These are phyloP conservation scores for Equus przewalskii DNA, from an alignment of 2,113 vertebrate genomes.

Conservation along the genomic window DNA sequence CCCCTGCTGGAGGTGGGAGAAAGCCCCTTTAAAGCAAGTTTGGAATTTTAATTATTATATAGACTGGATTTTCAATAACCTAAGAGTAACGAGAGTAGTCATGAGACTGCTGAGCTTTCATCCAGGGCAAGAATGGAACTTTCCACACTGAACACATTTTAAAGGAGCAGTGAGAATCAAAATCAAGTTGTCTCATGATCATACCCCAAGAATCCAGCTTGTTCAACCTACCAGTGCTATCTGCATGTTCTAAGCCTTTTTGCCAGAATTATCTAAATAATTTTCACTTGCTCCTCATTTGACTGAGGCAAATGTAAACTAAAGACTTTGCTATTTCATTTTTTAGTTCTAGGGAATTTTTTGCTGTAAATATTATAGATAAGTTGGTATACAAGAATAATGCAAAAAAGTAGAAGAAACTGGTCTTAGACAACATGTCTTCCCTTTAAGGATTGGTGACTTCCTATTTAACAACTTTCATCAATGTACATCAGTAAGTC, in stretches of 20 bases:
- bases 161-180: background rate
- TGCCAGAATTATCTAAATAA: background rate
- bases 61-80: background rate
- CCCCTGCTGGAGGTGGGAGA: background rate
- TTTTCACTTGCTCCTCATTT: background rate
- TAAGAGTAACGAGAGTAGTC: slow-evolving; percentile 26
- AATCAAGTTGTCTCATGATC: background rate
- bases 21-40: slow-evolving; percentile 6
- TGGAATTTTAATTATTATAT: slow-evolving; percentile 15
- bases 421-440: background rate
- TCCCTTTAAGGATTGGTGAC: background rate
- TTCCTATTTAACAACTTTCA: slow-evolving; percentile 19
- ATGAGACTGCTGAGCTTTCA: background rate
- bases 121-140: background rate
- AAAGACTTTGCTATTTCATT: background rate
- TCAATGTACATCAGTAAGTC: background rate
- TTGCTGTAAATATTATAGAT: background rate
- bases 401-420: background rate
- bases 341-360: background rate
- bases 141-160: background rate
- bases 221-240: background rate
- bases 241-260: background rate
- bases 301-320: background rate
- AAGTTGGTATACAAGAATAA: background rate
- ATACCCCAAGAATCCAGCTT: background rate